Base-by-base conservation (phyloP, 2,797 vertebrate genomes). In the Bucorvus abyssinicus region DNA sequence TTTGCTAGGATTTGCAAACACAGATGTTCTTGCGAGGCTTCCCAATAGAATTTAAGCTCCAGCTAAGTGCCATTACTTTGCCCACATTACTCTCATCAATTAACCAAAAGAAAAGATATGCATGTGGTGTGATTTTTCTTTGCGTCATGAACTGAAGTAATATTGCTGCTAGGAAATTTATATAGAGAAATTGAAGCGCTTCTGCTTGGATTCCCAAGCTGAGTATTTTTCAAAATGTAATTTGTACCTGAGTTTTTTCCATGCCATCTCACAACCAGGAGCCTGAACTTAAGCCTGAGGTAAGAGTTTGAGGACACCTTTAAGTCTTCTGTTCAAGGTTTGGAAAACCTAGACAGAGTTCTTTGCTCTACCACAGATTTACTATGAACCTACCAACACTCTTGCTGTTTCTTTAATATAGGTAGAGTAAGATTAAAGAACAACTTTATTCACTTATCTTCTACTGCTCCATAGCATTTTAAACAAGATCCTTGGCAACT, bases 361-460 rank as follows among this genome's bases (percentile, higher is more conserved):
- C 20, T 90, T 69, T 60, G 7, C 11, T 73, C 24, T 69, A n/a
- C 5, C 16, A 18, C 29, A 55, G 14, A 42, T 49, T 71, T 79
- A 6, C 14, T 55, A 2, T 34, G 5, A 73, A 16, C 2, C 7
- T 63, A 50, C 1, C 2, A n/a, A 32, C 2, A 44, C 0, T 36
- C 2, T 27, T 61, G 19, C 16, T 44, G 1, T 32, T 90, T 79
- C 38, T 57, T 84, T 68, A 55, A 19, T 23, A 24, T 4, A 22
- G 3, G 2, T 52, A 53, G 14, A 44, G 20, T 36, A 73, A 93
- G 7, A 69, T 45, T 17, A 73, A 45, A 64, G 9, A 68, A n/a
- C 17, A 61, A 21, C 2, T 44, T 79, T 38, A 47, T 57, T 65
- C 9, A 34, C 15, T 45, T 40, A 4, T 77, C 10, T 34, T 84